Conservation (phyloP, 1,140 invertebrate genomes). For the Meloidogyne hapla region DNA sequence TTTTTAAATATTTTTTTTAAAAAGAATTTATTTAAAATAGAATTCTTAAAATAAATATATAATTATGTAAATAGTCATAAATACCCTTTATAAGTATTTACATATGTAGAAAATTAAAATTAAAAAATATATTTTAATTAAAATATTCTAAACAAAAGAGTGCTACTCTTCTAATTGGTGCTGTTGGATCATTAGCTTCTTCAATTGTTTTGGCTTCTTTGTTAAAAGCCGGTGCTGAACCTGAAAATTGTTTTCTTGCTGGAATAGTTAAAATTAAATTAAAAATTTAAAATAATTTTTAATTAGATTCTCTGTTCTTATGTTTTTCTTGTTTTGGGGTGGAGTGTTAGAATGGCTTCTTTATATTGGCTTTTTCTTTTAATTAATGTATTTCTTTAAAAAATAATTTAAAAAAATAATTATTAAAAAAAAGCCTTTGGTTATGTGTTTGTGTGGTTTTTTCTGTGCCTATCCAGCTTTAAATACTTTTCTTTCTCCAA, state of each 20-base stretch:
- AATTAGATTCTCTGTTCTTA: conserved; percentile 8
- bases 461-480: conserved; percentile 4
- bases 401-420: neutral
- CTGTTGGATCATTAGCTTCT: neutral
- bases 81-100: no score
- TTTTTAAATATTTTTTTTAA: neutral
- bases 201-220: neutral
- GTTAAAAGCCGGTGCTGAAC: neutral
- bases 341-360: neutral
- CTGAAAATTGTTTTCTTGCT: neutral
- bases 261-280: neutral
- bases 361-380: conserved; percentile 9
- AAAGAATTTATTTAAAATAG: no score
- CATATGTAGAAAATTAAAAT: neutral
- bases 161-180: conserved; percentile 9
- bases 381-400: conserved; percentile 4
- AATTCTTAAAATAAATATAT: no score
- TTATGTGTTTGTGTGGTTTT: neutral
- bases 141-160: neutral
- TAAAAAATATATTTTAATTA: neutral
- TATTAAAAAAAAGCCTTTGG: neutral
- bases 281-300: neutral
- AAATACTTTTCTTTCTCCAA: neutral
- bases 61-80: no score
- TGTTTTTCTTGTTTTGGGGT: conserved; percentile 3